Base-by-base conservation (phyloP, 2,888 invertebrate genomes). In the Nemapogon koenigi region DNA sequence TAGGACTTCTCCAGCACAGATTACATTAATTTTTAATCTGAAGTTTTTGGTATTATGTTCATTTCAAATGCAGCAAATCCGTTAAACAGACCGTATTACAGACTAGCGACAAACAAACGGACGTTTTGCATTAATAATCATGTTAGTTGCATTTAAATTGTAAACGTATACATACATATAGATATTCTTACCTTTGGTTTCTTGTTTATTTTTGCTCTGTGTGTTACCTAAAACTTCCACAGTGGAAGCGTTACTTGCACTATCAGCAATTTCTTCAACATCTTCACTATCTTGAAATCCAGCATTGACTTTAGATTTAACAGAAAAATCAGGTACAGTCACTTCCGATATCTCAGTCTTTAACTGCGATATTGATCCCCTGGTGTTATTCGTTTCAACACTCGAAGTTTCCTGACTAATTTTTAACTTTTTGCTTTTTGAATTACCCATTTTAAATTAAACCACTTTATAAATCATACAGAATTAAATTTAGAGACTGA, bases 181-280 rank as follows among this genome's bases (percentile, higher is more conserved):
- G n/a, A n/a, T n/a, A n/a, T n/a, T n/a, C n/a, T n/a, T n/a, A n/a
- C n/a, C n/a, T n/a, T n/a, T n/a, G n/a, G n/a, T n/a, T n/a, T n/a
- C n/a, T n/a, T n/a, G n/a, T n/a, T 22, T 22, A 22, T 22, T 22
- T 22, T 22, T 22, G n/a, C n/a, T n/a, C n/a, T n/a, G n/a, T n/a
- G n/a, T n/a, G n/a, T n/a, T n/a, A 48, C 76, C 76, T 39, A 78
- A 57, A 49, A 62, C 70, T 66, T 78, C 76, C 39, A 76, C 72
- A 16, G 76, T 76, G 2, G 76, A 76, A 1, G 75, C 75, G 59
- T 72, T 73, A 46, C 76, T 76, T 3, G 76, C 64, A 43, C 71
- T 73, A 45, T 73, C 73, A 41, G 57, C 60, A 13, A 64, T 68
- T 22, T 59, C 63, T 31, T 13, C 16, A 14, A n/a, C n/a, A n/a